A percentile compares a stretch with the other conserved stretches of the same genome.
phyloP scores from a whole-genome alignment of 2,797 vertebrate species.

The Coreius guichenoti region DNA sequence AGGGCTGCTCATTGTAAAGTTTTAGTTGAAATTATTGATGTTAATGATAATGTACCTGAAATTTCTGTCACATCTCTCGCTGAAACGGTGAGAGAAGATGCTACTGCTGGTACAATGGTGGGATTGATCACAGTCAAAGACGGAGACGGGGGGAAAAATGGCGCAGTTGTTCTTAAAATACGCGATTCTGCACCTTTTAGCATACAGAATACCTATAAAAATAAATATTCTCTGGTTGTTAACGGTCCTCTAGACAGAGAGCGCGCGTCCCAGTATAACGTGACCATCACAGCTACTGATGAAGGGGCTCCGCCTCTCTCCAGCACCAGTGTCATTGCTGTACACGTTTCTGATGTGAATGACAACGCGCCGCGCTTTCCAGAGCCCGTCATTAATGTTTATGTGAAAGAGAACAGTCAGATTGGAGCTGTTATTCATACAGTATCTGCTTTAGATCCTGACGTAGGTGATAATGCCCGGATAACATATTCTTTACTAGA shows the following conservation, averaged over 20 bases:
- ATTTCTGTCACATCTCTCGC: conserved; percentile 72
- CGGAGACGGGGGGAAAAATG: conserved; percentile 72
- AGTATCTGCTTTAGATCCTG: conserved; percentile 78
- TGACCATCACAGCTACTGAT: conserved; percentile 79
- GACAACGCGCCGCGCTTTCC: conserved; percentile 23
- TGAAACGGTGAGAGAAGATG: conserved; percentile 70
- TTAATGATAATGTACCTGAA: conserved; percentile 64
- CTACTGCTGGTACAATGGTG: conserved; percentile 70
- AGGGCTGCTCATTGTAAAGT: conserved; percentile 72
- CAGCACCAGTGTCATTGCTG: conserved; percentile 75
- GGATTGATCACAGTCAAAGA: conserved; percentile 74
- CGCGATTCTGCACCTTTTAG: conserved; percentile 50
- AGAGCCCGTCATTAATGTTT: conserved; percentile 13
- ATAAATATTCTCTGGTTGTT: conserved; percentile 81
- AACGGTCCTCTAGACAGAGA: conserved; percentile 77
- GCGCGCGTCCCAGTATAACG: conserved; percentile 68
- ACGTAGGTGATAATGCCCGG: conserved; percentile 72
- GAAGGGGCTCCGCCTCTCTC: conserved; percentile 78
- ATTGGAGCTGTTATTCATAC: conserved; percentile 76
- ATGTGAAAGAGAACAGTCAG: conserved; percentile 46
- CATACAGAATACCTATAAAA: conserved; percentile 67
- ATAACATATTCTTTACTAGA: conserved; percentile 79
- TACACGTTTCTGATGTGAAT: conserved; percentile 56
- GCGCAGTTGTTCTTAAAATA: conserved; percentile 52
- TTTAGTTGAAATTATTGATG: conserved; percentile 64